Percentiles rank a stretch among this genome's conserved stretches.
These are phyloP conservation scores for Poecilia wingei DNA, from an alignment of 2,797 vertebrate genomes.

Conservation along the genomic window DNA sequence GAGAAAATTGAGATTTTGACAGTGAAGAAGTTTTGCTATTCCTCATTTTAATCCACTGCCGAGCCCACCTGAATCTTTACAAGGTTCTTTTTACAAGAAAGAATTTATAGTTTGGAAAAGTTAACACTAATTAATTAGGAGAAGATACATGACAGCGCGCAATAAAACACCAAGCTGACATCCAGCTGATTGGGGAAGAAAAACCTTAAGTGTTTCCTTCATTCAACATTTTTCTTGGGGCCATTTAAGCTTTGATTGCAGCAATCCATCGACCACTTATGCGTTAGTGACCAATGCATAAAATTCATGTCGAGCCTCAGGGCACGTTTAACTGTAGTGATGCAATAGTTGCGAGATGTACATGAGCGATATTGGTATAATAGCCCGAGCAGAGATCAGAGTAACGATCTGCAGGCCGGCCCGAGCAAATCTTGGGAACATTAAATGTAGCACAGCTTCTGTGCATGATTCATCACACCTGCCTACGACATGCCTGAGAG, in stretches of 20 bases:
- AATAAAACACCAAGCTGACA: neutral
- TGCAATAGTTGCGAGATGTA: slow-evolving; percentile 37
- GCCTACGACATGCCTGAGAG: slow-evolving; percentile 35
- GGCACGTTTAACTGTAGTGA: slow-evolving; percentile 34
- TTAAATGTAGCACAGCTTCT: neutral
- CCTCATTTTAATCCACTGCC: neutral
- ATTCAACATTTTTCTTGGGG: slow-evolving; percentile 6
- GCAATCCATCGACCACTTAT: slow-evolving; percentile 23
- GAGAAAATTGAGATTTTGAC: neutral
- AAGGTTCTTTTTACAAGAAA: slow-evolving; percentile 14
- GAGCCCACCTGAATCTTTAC: neutral
- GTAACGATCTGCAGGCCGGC: slow-evolving; percentile 17
- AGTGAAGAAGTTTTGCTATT: neutral
- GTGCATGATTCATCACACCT: slow-evolving; percentile 61
- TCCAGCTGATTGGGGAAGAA: neutral
- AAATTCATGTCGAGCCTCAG: slow-evolving; percentile 50
- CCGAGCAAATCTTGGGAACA: slow-evolving; percentile 32
- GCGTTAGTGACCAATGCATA: slow-evolving; percentile 25
- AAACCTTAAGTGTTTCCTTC: neutral
- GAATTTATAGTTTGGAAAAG: slow-evolving; percentile 3
- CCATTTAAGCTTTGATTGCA: slow-evolving; percentile 43
- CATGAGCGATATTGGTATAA: slow-evolving; percentile 33
- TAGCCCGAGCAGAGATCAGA: slow-evolving; percentile 13
- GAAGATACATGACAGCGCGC: neutral
- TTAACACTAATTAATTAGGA: slow-evolving; percentile 20